Evolutionary conservation across 2,888 invertebrate species (phyloP), one percentile per base, ranked within the genome.

Genomic region (Eupelmus urozonus): DNA sequence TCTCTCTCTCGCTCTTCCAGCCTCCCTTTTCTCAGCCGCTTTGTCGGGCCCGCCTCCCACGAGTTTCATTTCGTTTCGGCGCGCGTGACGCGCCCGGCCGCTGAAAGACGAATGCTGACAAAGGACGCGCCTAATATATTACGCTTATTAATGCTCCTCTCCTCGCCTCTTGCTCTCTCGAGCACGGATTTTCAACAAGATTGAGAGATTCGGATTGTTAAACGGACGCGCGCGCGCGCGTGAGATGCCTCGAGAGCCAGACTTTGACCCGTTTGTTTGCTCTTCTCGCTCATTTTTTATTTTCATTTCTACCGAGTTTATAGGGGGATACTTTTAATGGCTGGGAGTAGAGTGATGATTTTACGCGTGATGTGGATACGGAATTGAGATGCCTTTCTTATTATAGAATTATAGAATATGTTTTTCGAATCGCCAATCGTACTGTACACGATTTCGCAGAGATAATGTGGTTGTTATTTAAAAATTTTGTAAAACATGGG

Each of bases 71-170:
- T 71, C 55, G 79, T 83, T 79, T 85, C 84, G 85, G 82, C 81
- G 79, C 83, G 82, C 81, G 79, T 83, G 85, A 85, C 86, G 83
- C 81, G 82, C 81, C 27, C 16, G 27, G 45, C 40, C 81, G 83
- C 76, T 85, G 85, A 86, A 85, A 86, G 85, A 84, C 83, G 83
- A 82, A 76, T n/a, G 9, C 82, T 82, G 82, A 88, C 88, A 88
- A 88, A 88, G 82, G 87, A 86, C 2, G 83, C 83, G 85, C 83
- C 86, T 87, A 85, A 88, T 87, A 88, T 88, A 88, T 88, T 87
- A 87, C 87, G 87, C 86, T 87, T 88, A 88, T 88, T 88, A 88
- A 87, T 86, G 84, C 82, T 79, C 71, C 73, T 79, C 81, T 78
- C 82, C 82, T 80, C 81, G 79, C 82, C 79, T 69, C 70, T 81